Base-by-base conservation (phyloP, 2,113 vertebrate genomes). In the Neotoma lepida region DNA sequence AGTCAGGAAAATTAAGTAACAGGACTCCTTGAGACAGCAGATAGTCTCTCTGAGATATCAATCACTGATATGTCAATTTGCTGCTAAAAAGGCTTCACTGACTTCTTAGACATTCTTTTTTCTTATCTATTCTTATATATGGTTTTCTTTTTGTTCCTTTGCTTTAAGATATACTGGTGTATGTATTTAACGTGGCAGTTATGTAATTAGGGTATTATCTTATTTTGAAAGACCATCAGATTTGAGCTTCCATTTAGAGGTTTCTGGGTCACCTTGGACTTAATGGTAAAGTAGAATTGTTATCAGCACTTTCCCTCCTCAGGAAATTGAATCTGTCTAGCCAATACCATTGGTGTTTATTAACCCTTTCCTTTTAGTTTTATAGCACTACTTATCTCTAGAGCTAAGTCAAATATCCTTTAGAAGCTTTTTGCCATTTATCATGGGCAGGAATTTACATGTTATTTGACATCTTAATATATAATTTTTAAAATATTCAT, bases 51-150 rank as follows among this genome's bases (percentile, higher is more conserved):
- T 76, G 88, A 96, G 56, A 86, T 66, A 95, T 84, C 66, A 81
- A 77, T 56, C 73, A 89, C 20, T 84, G 26, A 87, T 85, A 56
- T 91, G 51, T 64, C 44, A 89, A 66, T 85, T 54, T 86, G 54
- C 61, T 89, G 14, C 20, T 61, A 93, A 56, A 89, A 94, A 91
- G 41, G 20, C 71, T 81, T 86, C 63, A 88, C 20, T 56, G 87
- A 74, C 18, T 91, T 89, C 44, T 94, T 89, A 94, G 93, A 86
- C 46, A 71, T 92, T 90, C 49, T 82, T 92, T 91, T 92, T 85
- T 92, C 80, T 41, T 3, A 91, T 78, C 51, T 94, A 73, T 28
- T 66, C 9, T 78, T 61, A 86, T 18, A 6, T 24, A 56, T 71
- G 41, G 30, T 94, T 95, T 91, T 39, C 28, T 90, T 91, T 86